Base-by-base conservation (phyloP, 2,113 vertebrate genomes). In the Sorex araneus region DNA sequence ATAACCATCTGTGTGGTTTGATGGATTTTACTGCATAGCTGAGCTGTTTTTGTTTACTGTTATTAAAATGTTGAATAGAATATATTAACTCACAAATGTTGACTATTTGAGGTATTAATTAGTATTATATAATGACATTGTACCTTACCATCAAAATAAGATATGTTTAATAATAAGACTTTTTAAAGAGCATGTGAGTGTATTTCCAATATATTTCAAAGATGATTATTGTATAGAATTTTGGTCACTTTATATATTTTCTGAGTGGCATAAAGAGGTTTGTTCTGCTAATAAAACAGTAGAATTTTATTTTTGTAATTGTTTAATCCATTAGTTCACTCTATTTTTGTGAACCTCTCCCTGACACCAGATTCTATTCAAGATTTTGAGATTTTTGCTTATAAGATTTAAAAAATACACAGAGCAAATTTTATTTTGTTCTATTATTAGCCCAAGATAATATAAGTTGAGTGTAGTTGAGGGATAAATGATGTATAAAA, bases 31-130 rank as follows among this genome's bases (percentile, higher is more conserved):
- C 97, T 96, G 97, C 96, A 97, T 97, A 98, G 97, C 95, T 98
- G 97, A 98, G 95, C 97, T 98, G 97, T 88, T 98, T 98, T 98
- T 98, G 97, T 98, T 98, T 98, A 98, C 97, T 97, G 97, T 98
- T 98, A 97, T 96, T 97, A 96, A 97, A 98, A 94, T 96, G 89
- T 95, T 97, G 97, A 97, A 94, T 96, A 94, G 95, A 97, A 96
- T 98, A 95, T 96, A 95, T 98, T 97, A 97, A 96, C 89, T 87
- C 94, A 93, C 93, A 97, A 96, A 96, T 80, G 94, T 36, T 67
- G 93, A 96, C 97, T 97, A 89, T 96, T 94, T 96, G 94, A 95
- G 89, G 77, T 97, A 95, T 97, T 97, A 97, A 97, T 97, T 98
- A 96, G 95, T 96, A 88, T 85, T 96, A 43, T 92, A 82, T 89